Evolutionary conservation across 1,140 invertebrate species (phyloP), one percentile per base, ranked within the genome.

Genomic region (Sitodiplosis mosellana): DNA sequence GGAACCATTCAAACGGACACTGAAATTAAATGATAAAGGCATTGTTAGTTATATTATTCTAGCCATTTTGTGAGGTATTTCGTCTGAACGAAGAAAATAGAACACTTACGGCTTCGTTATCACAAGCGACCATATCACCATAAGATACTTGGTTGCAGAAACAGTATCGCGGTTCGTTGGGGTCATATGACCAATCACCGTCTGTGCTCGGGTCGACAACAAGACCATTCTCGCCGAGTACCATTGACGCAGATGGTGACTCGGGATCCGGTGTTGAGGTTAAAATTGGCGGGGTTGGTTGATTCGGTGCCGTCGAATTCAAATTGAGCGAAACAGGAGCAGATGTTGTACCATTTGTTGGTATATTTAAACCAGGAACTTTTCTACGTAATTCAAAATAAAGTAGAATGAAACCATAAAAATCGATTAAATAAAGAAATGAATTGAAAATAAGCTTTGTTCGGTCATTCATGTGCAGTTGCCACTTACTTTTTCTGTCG

Each of bases 71-170:
- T n/a, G n/a, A n/a, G n/a, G n/a, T n/a, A n/a, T n/a, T n/a, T n/a
- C n/a, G n/a, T n/a, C n/a, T n/a, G n/a, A n/a, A n/a, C n/a, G n/a
- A n/a, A n/a, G 15, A 14, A 3, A 15, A 7, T 48, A 2, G 21
- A 22, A 18, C 49, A 70, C 75, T 80, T 69, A 89, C 86, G 62
- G 90, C 86, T 65, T 87, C 81, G 71, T 97, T 97, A 71, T 98
- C 94, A 71, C 95, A 98, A 47, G 91, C 93, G 46, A 99, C 92
- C 95, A 99, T 99, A 58, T 96, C 90, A 10, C 95, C 95, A 64
- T 96, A 98, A 1, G 90, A 94, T 27, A 97, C 89, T 69, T 97
- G 87, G 69, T 97, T 95, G 67, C 94, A 98, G 55, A 94, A 78
- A 68, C 94, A 98, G 65, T 97, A 98, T 54, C 91, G 75, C 11